Conservation (phyloP, 2,113 vertebrate genomes). For the Piaya cayana region DNA sequence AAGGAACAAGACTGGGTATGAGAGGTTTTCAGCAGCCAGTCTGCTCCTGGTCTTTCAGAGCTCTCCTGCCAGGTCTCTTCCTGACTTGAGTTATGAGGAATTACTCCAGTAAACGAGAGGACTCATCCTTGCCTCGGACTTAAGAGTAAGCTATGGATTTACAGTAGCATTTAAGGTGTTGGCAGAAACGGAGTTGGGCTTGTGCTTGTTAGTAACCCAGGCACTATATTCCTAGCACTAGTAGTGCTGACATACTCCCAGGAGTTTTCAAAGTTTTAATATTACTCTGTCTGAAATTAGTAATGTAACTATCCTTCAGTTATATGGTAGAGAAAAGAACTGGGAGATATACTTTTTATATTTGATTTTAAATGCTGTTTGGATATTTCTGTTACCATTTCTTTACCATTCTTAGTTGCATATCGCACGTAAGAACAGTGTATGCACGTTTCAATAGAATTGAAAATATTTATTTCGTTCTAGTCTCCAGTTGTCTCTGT, state of each 20-base stretch:
- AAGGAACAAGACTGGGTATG: neutral
- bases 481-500: neutral
- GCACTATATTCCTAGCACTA: neutral
- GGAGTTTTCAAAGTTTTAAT: neutral
- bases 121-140: neutral
- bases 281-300: neutral
- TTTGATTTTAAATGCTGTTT: neutral
- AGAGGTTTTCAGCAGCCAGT: neutral
- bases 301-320: neutral
- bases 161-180: neutral
- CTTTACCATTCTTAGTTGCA: neutral
- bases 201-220: neutral
- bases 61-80: neutral
- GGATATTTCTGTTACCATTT: neutral
- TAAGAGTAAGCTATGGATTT: neutral
- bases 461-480: neutral
- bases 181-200: neutral
- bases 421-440: neutral
- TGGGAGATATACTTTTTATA: neutral
- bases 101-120: neutral
- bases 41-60: neutral
- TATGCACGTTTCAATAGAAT: neutral
- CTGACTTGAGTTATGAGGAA: neutral
- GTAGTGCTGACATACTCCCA: neutral
- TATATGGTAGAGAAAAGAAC: neutral